Base-by-base conservation (phyloP, 2,113 vertebrate species). In the Phoxinus phoxinus region DNA sequence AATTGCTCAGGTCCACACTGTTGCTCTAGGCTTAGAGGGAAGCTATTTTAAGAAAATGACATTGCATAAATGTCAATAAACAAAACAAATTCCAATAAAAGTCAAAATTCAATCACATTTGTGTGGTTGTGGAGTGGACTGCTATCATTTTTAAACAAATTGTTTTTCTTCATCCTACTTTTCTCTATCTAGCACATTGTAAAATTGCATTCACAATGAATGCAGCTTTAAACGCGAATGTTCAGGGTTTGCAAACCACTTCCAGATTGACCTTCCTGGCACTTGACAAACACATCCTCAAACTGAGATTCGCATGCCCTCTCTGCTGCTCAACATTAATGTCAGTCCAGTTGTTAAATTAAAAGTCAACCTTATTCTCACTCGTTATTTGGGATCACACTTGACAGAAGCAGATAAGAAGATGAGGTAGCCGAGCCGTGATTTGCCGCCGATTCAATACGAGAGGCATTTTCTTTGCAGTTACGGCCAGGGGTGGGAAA, bases 401-500 rank as follows among this genome's bases (percentile, higher is more conserved):
- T 65, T 67, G 79, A 81, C 61, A 72, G 21, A 35, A 37, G 32
- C 15, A 53, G 30, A 83, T 72, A 72, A 83, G 81, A 69, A 58
- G 13, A 51, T 35, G 32, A 35, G 30, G 65, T 65, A 65, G 59
- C n/a, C 23, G 41, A 65, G 23, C n/a, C 2, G 21, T 83, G 67
- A 72, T 71, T 35, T 71, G 30, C 7, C 1, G 2, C 25, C 6
- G 17, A 81, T 69, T 81, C 9, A 21, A 69, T 67, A 32, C 9
- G 37, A 81, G 30, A 81, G 63, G 44, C 81, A 37, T 83, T 83
- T 72, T 69, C 53, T 83, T 72, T 51, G 63, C 80, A 69, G 63
- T 69, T 69, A 13, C 48, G 41, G 59, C 74, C 44, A 9, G 32
- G 21, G 81, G 67, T 84, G 75, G 81, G 84, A 87, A 86, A 83